Evolutionary conservation across 2,113 vertebrate species (phyloP), one percentile per base, ranked within the genome.

Genomic region (Jaculus jaculus): DNA sequence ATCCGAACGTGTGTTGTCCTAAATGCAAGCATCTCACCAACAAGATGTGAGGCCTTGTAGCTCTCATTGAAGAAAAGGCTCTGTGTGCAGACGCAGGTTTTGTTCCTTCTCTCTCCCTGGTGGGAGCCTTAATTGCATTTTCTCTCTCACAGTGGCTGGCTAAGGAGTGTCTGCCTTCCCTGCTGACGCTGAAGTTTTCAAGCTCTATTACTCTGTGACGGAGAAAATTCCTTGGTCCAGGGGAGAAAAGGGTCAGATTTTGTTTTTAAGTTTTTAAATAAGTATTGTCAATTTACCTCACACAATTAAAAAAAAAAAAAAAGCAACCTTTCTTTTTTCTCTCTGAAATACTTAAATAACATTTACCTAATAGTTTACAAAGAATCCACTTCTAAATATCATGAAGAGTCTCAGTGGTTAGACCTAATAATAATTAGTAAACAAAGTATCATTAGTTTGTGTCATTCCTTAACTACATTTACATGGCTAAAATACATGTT

Each of bases 71-170:
- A 98, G 98, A 98, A 97, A 98, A 98, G 97, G 97, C 98, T 98
- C 98, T 98, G 98, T 98, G 98, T 98, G 98, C 98, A 98, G 98
- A 98, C 51, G 91, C 96, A 97, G 97, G 98, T 98, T 98, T 98
- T 98, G 98, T 98, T 98, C 98, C 97, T 97, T 98, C 97, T 98
- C 96, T 97, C 97, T 98, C 98, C 98, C 98, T 98, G 98, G 98
- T 98, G 98, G 98, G 98, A 99, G 98, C 98, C 97, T 98, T 99
- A 99, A 99, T 99, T 99, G 98, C 98, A 98, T 99, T 98, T 98
- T 98, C 98, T 98, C 97, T 98, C 98, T 98, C 98, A 98, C 98
- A 98, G 98, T 98, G 98, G 98, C 98, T 98, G 97, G 98, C 97
- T 98, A 97, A 98, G 97, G 98, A 98, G 98, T 97, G 97, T 97